phyloP scores from a whole-genome alignment of 2,113 vertebrate species.

The Baryphthengus martii region DNA sequence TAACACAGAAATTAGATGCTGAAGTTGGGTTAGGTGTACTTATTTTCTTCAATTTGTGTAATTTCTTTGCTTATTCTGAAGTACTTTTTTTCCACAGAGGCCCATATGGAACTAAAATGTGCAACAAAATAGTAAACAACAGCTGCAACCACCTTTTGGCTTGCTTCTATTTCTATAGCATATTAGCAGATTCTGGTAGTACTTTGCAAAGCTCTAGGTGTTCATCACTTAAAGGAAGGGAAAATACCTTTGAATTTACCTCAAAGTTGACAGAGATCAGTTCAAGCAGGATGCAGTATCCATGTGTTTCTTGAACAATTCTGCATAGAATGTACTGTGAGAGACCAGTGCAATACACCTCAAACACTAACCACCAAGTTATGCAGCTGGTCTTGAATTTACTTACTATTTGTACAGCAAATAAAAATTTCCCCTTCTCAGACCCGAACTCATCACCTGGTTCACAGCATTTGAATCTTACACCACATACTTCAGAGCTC shows the following conservation, averaged over 20 bases:
- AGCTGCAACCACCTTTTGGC: slow-evolving; percentile 41
- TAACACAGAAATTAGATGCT: neutral
- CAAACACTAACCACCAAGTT: neutral
- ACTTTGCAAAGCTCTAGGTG: neutral
- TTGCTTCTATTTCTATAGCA: slow-evolving; percentile 3
- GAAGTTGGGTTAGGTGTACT: slow-evolving; percentile 12
- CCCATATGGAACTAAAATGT: neutral
- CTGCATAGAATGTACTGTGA: neutral
- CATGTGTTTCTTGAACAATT: neutral
- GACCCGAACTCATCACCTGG: neutral
- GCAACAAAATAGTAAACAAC: slow-evolving; percentile 17
- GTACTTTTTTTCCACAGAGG: slow-evolving; percentile 13
- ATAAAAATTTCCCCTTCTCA: neutral
- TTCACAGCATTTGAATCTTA: neutral
- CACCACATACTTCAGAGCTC: neutral
- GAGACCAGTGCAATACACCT: neutral
- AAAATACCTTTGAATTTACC: neutral
- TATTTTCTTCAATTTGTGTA: neutral
- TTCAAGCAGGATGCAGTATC: neutral
- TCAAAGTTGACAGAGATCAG: neutral
- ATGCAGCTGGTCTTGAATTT: neutral
- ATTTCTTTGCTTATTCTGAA: slow-evolving; percentile 6
- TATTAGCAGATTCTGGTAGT: neutral
- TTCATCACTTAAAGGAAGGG: neutral
- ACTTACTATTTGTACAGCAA: neutral